Base-by-base conservation (phyloP, 1,140 invertebrate species). In the Microplitis mediator region DNA sequence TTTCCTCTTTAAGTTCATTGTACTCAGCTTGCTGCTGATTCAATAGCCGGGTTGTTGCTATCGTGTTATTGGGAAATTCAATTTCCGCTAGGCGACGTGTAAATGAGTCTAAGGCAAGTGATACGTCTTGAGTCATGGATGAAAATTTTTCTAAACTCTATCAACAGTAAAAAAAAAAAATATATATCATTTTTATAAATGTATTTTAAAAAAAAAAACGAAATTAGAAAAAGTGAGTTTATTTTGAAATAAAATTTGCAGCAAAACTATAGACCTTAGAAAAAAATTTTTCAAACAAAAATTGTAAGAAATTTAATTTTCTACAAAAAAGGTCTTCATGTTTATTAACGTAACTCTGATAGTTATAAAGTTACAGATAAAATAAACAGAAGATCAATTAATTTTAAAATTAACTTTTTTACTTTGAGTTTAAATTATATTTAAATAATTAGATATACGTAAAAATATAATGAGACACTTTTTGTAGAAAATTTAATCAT, bases 111-210 rank as follows among this genome's bases (percentile, higher is more conserved):
- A 97, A 85, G 73, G 93, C 91, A 65, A 91, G 89, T 6, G 95
- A 96, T 23, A 98, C 95, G 79, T 96, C 92, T 81, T 94, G 93
- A 66, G 95, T 97, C 83, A 96, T 91, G 45, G 91, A 91, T 50
- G 95, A 97, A 88, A 98, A 98, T 82, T 97, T 95, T 84, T 98
- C 97, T 77, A 98, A 91, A 66, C 94, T 95, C 96, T 98, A 11
- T 45, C 11, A 9, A 9, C 39, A 23, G 2, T 23, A 23, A 23
- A 82, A n/a, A 89, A 89, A 89, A 79, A 75, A 79, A 71, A 74
- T 56, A 73, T 71, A 23, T 34, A 74, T 64, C 6, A 61, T 36
- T 14, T 9, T 0, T 52, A 69, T 56, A 32, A 61, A 23, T 23
- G 58, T 39, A 1, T 69, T 75, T 52, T 70, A n/a, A 62, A 9